Evolutionary conservation across 2,113 vertebrate species (phyloP).

Genomic region (Heptranchias perlo): DNA sequence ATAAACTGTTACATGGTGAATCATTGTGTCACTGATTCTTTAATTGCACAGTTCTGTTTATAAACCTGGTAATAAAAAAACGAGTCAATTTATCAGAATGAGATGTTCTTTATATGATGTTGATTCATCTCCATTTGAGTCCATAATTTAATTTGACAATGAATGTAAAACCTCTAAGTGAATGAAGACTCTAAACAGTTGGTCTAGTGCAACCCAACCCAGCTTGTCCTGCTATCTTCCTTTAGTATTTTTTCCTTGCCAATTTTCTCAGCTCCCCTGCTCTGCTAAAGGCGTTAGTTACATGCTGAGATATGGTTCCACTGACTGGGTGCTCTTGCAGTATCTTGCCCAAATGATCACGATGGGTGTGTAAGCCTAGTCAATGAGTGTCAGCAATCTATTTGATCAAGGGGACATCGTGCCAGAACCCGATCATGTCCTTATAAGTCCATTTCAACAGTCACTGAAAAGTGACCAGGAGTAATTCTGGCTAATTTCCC

Average conservation of each 20-base stretch:
- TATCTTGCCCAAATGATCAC: background rate
- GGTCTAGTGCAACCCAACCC: background rate
- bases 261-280: background rate
- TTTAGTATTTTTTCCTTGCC: background rate
- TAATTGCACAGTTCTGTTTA: background rate
- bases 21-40: background rate
- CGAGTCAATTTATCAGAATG: background rate
- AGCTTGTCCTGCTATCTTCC: no score
- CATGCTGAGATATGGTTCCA: background rate
- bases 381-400: background rate
- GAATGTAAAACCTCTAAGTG: background rate
- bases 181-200: background rate
- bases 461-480: background rate
- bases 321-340: background rate
- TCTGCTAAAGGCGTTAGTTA: background rate
- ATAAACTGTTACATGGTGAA: constrained; percentile 3
- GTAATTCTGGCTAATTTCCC: background rate
- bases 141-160: background rate
- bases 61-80: background rate
- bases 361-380: background rate
- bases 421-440: background rate
- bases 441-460: background rate
- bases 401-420: background rate
- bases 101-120: background rate
- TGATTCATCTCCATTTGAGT: background rate